These are phyloP conservation scores for Dryoscopus gambensis DNA, from an alignment of 2,113 vertebrate genomes.

Conservation along the genomic window DNA sequence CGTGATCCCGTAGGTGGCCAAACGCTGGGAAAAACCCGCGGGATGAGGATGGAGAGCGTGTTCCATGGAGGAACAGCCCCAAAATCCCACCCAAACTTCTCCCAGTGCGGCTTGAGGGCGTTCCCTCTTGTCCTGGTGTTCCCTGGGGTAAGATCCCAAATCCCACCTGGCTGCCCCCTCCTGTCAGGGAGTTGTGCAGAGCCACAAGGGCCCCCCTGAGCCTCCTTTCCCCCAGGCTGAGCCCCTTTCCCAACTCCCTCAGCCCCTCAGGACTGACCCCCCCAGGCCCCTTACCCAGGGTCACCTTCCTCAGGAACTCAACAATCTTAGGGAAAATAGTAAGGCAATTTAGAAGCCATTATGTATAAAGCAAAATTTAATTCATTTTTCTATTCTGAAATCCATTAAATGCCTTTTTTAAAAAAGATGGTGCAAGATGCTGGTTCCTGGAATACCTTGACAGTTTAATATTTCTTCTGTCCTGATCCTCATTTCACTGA, in stretches of 20 bases:
- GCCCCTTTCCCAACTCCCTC: neutral
- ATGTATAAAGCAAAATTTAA: neutral
- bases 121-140: neutral
- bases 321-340: neutral
- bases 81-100: neutral
- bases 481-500: neutral
- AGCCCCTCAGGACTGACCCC: neutral
- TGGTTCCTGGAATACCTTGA: neutral
- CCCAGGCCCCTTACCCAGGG: no score
- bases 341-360: neutral
- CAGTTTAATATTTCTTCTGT: neutral
- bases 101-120: fast-evolving
- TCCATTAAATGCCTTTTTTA: neutral
- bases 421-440: neutral
- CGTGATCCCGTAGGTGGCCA: conserved; percentile 92
- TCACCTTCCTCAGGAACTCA: neutral
- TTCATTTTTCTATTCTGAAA: neutral
- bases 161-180: neutral
- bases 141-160: neutral
- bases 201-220: neutral
- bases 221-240: neutral
- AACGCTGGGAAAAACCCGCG: conserved; percentile 68
- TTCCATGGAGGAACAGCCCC: fast-evolving
- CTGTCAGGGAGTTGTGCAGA: neutral
- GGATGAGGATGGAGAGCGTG: fast-evolving